Conservation (phyloP, 1,140 invertebrate genomes). For the Oryzaephilus surinamensis region DNA sequence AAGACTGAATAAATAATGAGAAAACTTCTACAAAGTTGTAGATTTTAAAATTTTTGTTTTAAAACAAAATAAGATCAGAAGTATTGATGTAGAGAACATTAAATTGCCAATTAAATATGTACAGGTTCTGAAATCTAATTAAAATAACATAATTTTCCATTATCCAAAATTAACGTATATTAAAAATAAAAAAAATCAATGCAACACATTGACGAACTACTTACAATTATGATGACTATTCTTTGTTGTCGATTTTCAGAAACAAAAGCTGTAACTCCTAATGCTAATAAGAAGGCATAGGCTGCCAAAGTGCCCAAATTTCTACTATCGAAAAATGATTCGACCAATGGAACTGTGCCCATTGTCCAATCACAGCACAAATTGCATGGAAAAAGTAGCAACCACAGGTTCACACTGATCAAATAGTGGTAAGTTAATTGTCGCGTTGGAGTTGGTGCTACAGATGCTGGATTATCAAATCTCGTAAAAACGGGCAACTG, state of each 20-base stretch:
- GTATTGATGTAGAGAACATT: no score
- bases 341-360: slow-evolving; percentile 86
- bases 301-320: slow-evolving; percentile 76
- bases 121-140: no score
- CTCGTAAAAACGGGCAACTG: slow-evolving; percentile 92
- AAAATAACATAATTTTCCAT: no score
- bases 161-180: no score
- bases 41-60: no score
- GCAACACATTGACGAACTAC: no score
- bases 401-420: slow-evolving; percentile 80
- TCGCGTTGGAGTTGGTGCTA: slow-evolving; percentile 61
- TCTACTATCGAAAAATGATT: slow-evolving; percentile 65
- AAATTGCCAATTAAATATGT: no score
- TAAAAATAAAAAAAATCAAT: no score
- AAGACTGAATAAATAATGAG: no score
- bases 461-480: slow-evolving; percentile 89
- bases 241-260: slow-evolving; percentile 55
- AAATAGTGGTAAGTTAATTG: slow-evolving; percentile 93
- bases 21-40: no score
- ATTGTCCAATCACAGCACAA: slow-evolving; percentile 98
- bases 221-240: slow-evolving; percentile 74
- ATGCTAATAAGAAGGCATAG: slow-evolving; percentile 50
- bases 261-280: slow-evolving; percentile 54
- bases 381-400: slow-evolving; percentile 77
- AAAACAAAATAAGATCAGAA: no score